These are phyloP conservation scores for Eumerus sabulonum DNA, from an alignment of 2,888 invertebrate genomes.

Conservation along the genomic window DNA sequence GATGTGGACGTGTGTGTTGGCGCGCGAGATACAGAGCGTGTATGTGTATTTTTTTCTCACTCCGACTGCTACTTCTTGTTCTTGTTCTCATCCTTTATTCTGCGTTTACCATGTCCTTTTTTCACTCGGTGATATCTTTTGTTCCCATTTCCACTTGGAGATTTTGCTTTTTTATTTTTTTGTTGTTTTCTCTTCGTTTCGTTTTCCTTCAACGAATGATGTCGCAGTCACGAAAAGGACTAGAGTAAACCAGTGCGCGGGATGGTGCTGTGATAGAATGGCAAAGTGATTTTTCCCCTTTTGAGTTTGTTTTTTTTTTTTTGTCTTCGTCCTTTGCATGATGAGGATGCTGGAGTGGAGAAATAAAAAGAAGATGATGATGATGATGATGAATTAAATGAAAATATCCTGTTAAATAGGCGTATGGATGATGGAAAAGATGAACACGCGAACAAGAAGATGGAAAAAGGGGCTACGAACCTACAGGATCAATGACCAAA, in stretches of 20 bases:
- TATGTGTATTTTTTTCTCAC: slow-evolving; percentile 10
- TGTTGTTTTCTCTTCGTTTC: neutral
- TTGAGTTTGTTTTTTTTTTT: slow-evolving; percentile 16
- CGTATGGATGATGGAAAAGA: slow-evolving; percentile 14
- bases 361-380: slow-evolving; percentile 13
- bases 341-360: neutral
- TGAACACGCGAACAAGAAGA: too few species aligned
- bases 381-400: slow-evolving; percentile 45
- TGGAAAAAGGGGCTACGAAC: slow-evolving; percentile 28
- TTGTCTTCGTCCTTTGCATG: neutral
- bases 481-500: slow-evolving; percentile 59
- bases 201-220: neutral
- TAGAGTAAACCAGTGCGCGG: neutral
- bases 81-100: slow-evolving; percentile 35
- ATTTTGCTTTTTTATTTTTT: slow-evolving; percentile 2
- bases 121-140: slow-evolving; percentile 40
- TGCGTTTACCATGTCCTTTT: slow-evolving; percentile 53
- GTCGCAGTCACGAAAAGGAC: neutral
- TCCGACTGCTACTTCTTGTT: slow-evolving; percentile 11
- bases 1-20: slow-evolving; percentile 13
- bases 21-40: too few species aligned
- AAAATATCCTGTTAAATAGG: slow-evolving; percentile 51
- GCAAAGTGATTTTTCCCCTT: slow-evolving; percentile 40
- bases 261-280: slow-evolving; percentile 9
- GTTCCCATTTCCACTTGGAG: slow-evolving; percentile 31